Conservation (phyloP, 1,140 invertebrate genomes). For the Drosophila arawakana region DNA sequence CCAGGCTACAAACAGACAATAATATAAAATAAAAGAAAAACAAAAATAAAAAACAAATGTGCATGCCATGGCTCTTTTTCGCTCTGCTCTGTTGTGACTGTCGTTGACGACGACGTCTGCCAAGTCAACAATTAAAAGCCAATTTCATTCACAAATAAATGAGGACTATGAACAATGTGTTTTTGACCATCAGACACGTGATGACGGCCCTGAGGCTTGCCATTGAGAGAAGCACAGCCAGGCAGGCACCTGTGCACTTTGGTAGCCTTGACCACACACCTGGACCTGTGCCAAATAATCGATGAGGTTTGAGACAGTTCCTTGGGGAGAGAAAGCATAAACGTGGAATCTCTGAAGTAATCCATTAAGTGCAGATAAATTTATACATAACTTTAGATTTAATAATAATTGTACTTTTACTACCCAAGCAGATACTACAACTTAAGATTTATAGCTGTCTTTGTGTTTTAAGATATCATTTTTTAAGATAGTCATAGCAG, state of each 20-base stretch:
- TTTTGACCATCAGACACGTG: conserved; percentile 51
- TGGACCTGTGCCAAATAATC: conserved; percentile 30
- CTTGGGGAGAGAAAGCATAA: background rate
- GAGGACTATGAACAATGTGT: conserved; percentile 12
- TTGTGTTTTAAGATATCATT: too few relatives aligned
- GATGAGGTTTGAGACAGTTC: background rate
- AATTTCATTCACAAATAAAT: conserved; percentile 67
- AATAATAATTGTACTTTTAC: too few relatives aligned
- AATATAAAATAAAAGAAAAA: conserved; percentile 26
- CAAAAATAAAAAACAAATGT: conserved; percentile 36
- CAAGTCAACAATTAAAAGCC: conserved; percentile 73
- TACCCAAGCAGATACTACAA: too few relatives aligned
- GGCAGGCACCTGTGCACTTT: conserved; percentile 9
- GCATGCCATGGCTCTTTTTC: conserved; percentile 58
- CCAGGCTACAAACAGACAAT: conserved; percentile 44
- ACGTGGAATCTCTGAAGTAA: too few relatives aligned
- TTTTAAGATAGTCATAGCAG: too few relatives aligned
- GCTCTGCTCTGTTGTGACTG: conserved; percentile 28
- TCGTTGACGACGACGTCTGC: conserved; percentile 25
- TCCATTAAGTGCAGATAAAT: too few relatives aligned
- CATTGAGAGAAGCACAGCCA: conserved; percentile 8
- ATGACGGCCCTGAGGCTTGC: conserved; percentile 24
- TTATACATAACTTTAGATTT: too few relatives aligned
- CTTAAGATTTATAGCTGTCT: too few relatives aligned
- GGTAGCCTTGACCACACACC: conserved; percentile 39